Evolutionary conservation across 2,888 invertebrate genomes (phyloP).

Genomic region (Stenchaetothrips biformis): DNA sequence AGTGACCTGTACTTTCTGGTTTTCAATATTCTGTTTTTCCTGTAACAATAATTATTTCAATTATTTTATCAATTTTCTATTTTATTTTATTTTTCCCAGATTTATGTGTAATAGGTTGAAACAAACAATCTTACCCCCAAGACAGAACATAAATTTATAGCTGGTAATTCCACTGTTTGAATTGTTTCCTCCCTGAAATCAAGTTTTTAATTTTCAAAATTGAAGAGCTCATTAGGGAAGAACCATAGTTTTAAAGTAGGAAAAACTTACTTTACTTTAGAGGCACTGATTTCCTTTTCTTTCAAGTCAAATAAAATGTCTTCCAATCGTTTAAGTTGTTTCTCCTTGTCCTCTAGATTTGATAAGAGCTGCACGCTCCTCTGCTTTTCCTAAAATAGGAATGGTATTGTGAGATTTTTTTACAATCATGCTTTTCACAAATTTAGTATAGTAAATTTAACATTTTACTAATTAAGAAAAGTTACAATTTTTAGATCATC

Average conservation of each 20-base stretch:
- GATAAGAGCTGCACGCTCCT: slow-evolving; percentile 4
- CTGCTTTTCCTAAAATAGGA: slow-evolving; percentile 23
- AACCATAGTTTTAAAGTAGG: background rate
- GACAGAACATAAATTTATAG: too few relatives aligned
- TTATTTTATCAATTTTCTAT: too few relatives aligned
- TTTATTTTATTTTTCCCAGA: background rate
- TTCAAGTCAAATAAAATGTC: background rate
- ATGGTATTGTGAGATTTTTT: background rate
- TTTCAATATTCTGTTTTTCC: background rate
- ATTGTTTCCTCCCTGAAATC: background rate
- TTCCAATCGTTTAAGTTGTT: background rate
- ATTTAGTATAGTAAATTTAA: background rate
- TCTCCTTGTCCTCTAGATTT: background rate
- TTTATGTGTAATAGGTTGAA: background rate
- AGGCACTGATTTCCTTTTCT: background rate
- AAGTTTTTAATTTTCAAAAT: background rate
- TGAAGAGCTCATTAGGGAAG: background rate
- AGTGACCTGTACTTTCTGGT: slow-evolving; percentile 46
- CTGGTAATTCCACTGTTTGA: too few relatives aligned
- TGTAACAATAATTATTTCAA: too few relatives aligned
- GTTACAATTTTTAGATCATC: background rate
- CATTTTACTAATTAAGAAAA: slow-evolving; percentile 31
- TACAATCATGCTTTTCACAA: background rate
- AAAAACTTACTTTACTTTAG: background rate
- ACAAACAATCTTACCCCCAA: background rate